phyloP scores from a whole-genome alignment of 64 coral and sea anemone species.

The Stichodactyla mertensii region DNA sequence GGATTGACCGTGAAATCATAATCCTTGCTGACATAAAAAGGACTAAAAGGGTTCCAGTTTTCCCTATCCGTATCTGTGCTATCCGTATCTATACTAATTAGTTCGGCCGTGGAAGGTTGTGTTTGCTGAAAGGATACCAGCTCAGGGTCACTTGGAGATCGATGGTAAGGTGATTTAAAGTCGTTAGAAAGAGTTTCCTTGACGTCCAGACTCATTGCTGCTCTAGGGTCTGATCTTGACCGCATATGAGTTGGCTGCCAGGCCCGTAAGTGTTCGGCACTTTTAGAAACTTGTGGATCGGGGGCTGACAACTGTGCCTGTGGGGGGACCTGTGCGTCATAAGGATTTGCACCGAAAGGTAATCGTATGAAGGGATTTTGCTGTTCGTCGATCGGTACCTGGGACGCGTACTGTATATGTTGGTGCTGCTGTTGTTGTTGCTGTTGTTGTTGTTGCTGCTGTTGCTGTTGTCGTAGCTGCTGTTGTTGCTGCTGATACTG shows the following conservation, averaged over 20 bases:
- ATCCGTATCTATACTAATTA: constrained; percentile 13
- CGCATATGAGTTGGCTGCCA: constrained; percentile 47
- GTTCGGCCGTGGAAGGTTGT: not conserved
- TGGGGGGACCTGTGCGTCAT: not conserved
- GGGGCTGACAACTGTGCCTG: not conserved
- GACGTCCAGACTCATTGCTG: not conserved
- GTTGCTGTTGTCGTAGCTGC: not conserved
- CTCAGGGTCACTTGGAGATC: constrained; percentile 58
- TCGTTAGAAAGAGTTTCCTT: not conserved
- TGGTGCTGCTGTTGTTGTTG: not conserved
- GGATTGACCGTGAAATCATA: not conserved
- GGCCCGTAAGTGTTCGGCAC: constrained; percentile 23
- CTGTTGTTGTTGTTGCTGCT: not conserved
- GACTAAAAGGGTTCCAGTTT: constrained; percentile 67
- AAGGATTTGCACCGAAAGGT: not conserved
- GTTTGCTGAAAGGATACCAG: constrained; percentile 7
- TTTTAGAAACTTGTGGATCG: not conserved
- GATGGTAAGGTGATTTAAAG: constrained; percentile 17
- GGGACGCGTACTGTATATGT: constrained; percentile 13
- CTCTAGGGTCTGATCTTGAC: constrained; percentile 47
- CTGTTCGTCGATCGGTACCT: constrained; percentile 11
- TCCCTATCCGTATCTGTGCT: constrained; percentile 21
- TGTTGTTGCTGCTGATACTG: constrained; percentile 6
- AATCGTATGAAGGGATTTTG: constrained; percentile 41
- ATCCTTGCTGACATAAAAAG: constrained; percentile 49